Conservation (phyloP, 1,140 invertebrate genomes). For the Chrysomallon squamiferum region DNA sequence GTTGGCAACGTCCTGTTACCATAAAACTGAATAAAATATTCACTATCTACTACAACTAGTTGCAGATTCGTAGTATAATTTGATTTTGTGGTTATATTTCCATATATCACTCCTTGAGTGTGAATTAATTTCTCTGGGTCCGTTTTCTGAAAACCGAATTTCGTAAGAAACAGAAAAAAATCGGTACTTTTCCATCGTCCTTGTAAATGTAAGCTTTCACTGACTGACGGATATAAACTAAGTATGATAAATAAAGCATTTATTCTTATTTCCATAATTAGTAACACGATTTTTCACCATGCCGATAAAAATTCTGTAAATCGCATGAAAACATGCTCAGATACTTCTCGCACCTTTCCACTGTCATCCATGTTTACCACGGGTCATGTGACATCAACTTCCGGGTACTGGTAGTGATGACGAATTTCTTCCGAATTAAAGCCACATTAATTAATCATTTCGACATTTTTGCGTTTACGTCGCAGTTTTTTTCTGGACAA, state of each 20-base stretch:
- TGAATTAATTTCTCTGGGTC: slow-evolving; percentile 79
- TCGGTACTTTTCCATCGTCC: slow-evolving; percentile 68
- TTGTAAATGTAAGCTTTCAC: slow-evolving; percentile 45
- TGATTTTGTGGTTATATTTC: slow-evolving; percentile 81
- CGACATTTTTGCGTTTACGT: no score
- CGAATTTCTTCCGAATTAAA: no score
- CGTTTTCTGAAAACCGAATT: slow-evolving; percentile 98
- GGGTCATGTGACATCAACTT: slow-evolving; percentile 8
- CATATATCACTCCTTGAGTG: slow-evolving; percentile 93
- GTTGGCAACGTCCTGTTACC: slow-evolving; percentile 73
- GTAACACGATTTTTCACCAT: not conserved
- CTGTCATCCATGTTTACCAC: not conserved
- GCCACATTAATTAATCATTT: no score
- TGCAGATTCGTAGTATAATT: slow-evolving; percentile 73
- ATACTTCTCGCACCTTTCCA: not conserved
- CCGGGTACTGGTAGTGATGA: not conserved
- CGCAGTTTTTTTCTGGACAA: no score
- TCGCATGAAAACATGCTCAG: not conserved
- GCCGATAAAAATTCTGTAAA: not conserved
- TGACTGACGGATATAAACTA: not conserved
- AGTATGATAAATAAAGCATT: not conserved
- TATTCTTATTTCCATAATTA: not conserved
- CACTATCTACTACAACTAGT: slow-evolving; percentile 84
- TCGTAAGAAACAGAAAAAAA: slow-evolving; percentile 90
- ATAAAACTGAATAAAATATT: slow-evolving; percentile 88